Evolutionary conservation across 2,888 invertebrate species (phyloP).

Genomic region (Acronicta aceris): DNA sequence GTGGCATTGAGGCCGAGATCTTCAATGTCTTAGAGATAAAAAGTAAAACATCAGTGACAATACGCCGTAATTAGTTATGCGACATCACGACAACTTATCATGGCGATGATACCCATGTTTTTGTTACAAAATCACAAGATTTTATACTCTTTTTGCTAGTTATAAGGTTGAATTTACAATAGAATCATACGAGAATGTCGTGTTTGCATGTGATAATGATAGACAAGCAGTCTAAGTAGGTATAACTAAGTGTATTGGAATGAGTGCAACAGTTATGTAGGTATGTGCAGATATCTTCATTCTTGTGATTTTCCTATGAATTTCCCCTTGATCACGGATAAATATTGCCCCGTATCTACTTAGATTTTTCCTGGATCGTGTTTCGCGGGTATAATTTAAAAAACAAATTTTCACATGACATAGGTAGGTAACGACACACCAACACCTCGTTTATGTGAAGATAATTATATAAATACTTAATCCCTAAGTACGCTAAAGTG

Average conservation of each 20-base stretch:
- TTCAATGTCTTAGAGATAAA: constrained; percentile 20
- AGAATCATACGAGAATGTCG: constrained; percentile 9
- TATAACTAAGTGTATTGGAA: constrained; percentile 19
- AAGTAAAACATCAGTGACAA: constrained; percentile 17
- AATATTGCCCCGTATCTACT: no score
- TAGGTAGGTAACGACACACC: no score
- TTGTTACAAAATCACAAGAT: constrained; percentile 17
- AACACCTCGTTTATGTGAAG: no score
- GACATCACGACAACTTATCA: constrained; percentile 28
- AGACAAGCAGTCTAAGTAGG: constrained; percentile 22
- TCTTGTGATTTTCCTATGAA: neutral
- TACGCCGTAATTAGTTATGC: constrained; percentile 20
- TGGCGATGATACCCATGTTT: constrained; percentile 22
- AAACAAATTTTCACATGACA: no score
- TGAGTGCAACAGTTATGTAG: constrained; percentile 3
- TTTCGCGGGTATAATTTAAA: no score
- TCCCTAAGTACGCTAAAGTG: no score
- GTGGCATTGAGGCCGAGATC: constrained; percentile 18
- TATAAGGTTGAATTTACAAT: constrained; percentile 10
- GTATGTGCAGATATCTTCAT: neutral
- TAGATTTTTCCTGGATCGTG: no score
- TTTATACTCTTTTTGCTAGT: neutral
- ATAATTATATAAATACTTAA: no score
- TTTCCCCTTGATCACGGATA: neutral
- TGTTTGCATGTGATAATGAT: constrained; percentile 32